Evolutionary conservation across 2,113 vertebrate genomes (phyloP).

Genomic region (Odobenus rosmarus): DNA sequence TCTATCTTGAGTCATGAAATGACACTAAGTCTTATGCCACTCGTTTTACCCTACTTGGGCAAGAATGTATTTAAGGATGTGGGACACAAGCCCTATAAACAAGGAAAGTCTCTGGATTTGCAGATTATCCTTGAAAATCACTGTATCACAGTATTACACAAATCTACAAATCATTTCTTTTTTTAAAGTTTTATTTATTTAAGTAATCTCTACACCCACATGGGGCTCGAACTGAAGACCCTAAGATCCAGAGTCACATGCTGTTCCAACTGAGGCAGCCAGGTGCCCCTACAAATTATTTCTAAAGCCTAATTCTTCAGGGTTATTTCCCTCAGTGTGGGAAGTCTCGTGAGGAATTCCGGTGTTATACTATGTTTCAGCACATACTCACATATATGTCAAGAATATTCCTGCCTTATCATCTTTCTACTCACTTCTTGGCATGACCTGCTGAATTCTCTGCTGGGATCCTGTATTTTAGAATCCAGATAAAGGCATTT

Average conservation of each 20-base stretch:
- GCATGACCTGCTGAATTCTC: neutral
- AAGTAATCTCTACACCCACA: neutral
- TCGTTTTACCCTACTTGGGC: neutral
- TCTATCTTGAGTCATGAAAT: neutral
- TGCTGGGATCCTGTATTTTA: neutral
- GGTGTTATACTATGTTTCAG: neutral
- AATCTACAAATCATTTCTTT: slow-evolving; percentile 5
- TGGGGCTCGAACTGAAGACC: neutral
- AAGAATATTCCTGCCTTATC: neutral
- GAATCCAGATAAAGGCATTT: neutral
- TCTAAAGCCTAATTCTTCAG: neutral
- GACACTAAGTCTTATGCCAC: neutral
- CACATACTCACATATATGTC: neutral
- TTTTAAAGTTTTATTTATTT: neutral
- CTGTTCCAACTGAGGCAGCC: neutral
- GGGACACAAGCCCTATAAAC: neutral
- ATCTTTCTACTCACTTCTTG: neutral
- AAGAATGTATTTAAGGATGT: neutral
- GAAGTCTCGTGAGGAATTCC: neutral
- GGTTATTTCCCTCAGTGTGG: neutral
- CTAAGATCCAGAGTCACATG: neutral
- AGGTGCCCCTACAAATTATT: neutral
- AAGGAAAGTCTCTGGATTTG: neutral
- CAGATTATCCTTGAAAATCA: neutral
- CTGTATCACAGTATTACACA: neutral